Evolutionary conservation across 1,140 invertebrate species (phyloP).

Genomic region (Microplitis demolitor): DNA sequence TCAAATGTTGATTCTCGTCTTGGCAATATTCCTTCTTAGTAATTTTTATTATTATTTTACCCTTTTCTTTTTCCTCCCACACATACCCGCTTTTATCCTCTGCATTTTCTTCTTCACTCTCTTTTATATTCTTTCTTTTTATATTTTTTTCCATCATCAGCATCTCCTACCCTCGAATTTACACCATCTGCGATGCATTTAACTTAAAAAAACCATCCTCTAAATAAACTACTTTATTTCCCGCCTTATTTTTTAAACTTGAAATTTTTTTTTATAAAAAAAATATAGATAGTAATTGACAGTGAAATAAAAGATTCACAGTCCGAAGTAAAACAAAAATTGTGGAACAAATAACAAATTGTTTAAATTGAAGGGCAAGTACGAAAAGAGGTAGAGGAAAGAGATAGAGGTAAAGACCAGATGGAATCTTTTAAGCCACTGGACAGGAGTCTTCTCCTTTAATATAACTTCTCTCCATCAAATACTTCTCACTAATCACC

Average conservation of each 20-base stretch:
- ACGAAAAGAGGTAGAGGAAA: not conserved
- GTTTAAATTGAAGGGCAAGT: not conserved
- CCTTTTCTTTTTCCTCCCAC: constrained; percentile 28
- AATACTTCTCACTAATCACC: constrained; percentile 40
- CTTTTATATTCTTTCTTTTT: constrained; percentile 14
- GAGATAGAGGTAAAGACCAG: not conserved
- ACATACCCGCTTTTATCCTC: constrained; percentile 26
- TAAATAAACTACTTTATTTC: constrained; percentile 22
- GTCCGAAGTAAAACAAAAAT: not conserved
- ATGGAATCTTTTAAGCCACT: constrained; percentile 1
- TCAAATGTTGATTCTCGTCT: constrained; percentile 47
- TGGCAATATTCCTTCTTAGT: not conserved
- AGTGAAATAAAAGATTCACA: not conserved
- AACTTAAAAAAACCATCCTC: constrained; percentile 6
- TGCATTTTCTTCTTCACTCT: not conserved
- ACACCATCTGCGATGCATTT: not conserved
- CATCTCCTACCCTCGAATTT: constrained; percentile 18
- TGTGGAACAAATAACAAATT: too few species aligned
- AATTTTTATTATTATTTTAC: not conserved
- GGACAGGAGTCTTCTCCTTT: constrained; percentile 13
- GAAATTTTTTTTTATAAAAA: not conserved
- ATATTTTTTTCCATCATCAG: constrained; percentile 31
- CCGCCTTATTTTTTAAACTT: not conserved
- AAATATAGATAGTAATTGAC: not conserved
- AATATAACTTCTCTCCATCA: not conserved